Conservation (phyloP, 2,888 invertebrate genomes). For the Drosophila emarginata region DNA sequence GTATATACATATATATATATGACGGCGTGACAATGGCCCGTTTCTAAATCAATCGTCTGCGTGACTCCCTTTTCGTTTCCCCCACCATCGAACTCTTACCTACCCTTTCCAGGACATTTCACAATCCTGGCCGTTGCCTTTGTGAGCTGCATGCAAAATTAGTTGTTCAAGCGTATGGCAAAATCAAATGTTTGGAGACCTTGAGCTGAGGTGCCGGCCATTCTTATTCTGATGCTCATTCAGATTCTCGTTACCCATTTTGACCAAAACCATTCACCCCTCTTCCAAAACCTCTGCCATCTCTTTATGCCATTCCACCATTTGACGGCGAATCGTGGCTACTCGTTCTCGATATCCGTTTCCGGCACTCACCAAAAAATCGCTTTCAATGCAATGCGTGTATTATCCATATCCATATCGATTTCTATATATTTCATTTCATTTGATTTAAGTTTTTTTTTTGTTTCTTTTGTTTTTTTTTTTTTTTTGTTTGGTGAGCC, state of each 20-base stretch:
- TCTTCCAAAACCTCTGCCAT: no score
- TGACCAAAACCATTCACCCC: no score
- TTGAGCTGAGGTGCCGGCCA: constrained; percentile 39
- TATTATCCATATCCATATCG: constrained; percentile 51
- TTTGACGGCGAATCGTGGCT: not conserved
- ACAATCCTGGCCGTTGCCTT: constrained; percentile 19
- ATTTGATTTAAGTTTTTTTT: constrained; percentile 1
- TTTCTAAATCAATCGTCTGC: constrained; percentile 73
- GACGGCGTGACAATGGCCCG: constrained; percentile 70
- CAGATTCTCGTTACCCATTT: not conserved
- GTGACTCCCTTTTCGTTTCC: constrained; percentile 46
- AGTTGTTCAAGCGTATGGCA: constrained; percentile 46
- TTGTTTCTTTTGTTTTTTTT: not conserved
- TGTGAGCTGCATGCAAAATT: constrained; percentile 75
- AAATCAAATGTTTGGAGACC: constrained; percentile 71
- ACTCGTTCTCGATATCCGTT: constrained; percentile 54
- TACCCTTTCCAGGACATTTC: not conserved
- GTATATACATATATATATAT: not conserved
- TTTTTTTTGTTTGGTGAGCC: not conserved
- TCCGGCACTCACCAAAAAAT: constrained; percentile 55
- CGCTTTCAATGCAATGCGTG: constrained; percentile 59
- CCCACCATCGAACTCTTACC: no score
- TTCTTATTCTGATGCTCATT: not conserved
- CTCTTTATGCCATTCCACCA: not conserved
- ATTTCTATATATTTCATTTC: constrained; percentile 10